These are phyloP conservation scores for Procambarus clarkii DNA, from an alignment of 1,140 invertebrate genomes.

Conservation along the genomic window DNA sequence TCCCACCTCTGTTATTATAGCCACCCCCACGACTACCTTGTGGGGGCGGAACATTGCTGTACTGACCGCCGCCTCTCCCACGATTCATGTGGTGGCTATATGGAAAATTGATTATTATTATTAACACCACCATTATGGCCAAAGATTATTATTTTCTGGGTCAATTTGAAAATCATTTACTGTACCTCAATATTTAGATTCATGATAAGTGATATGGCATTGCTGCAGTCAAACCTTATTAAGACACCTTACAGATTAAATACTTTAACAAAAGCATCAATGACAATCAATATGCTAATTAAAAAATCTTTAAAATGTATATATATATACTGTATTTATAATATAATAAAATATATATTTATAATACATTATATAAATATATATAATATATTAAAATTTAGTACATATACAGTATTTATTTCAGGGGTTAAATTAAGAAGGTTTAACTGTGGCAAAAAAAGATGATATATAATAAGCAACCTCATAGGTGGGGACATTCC, in stretches of 20 bases:
- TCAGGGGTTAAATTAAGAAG: background rate
- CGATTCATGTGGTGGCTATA: conserved; percentile 37
- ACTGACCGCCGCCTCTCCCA: conserved; percentile 36
- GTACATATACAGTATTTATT: background rate
- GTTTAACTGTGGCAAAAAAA: background rate
- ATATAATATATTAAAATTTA: too few species aligned
- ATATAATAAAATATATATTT: too few species aligned
- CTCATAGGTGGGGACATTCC: conserved; percentile 33
- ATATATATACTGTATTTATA: too few species aligned
- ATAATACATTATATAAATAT: too few species aligned
- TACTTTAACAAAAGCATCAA: background rate
- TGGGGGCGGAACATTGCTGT: conserved; percentile 18
- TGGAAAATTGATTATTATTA: background rate
- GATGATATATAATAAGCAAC: background rate
- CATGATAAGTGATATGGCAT: conserved; percentile 42
- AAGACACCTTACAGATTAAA: background rate
- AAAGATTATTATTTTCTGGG: background rate
- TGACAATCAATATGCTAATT: too few species aligned
- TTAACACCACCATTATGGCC: background rate
- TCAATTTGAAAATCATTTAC: background rate
- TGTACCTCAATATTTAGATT: conserved; percentile 23
- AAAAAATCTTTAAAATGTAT: too few species aligned
- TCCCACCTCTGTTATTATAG: conserved; percentile 22
- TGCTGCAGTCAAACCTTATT: conserved; percentile 12
- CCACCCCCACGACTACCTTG: conserved; percentile 9